Evolutionary conservation across 2,797 vertebrate genomes (phyloP), one percentile per base, ranked within the genome.

Genomic region (Spinibarbus caldwelli): DNA sequence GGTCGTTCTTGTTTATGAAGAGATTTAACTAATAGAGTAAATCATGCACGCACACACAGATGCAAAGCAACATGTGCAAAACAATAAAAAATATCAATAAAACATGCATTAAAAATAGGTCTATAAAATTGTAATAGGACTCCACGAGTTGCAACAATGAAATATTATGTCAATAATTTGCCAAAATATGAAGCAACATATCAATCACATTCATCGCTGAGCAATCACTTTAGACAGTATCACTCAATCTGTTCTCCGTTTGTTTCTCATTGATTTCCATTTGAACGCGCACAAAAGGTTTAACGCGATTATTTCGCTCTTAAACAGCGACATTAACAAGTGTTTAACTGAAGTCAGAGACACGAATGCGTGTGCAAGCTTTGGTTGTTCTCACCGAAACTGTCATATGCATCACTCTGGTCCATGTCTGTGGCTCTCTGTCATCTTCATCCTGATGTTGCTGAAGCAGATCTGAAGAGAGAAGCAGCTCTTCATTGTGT

Each of bases 381-480:
- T n/a, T 72, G 70, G 2, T 1, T 38, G n/a, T 12, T 43, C 78
- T 79, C 78, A 79, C 78, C 77, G 57, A 31, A 2, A 31, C 3
- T 14, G 52, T 57, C 8, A 21, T 23, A 7, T 54, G 19, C 52
- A 23, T 54, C 52, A 23, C 6, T 54, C 21, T 54, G 7, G 21
- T 64, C 59, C 59, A 31, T 64, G 59, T 64, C 38, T 66, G 34
- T 6, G 77, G 5, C 21, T 79, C n/a, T 45, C 26, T 11, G 41
- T 79, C 59, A 66, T 66, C 59, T 47, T 62, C 38, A 45, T 45
- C 26, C 78, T 78, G 77, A 45, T 45, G 57, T 9, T 34, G 59
- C 77, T 34, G 41, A 64, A 31, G 26, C 59, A 7, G 59, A 29
- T 62, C n/a, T n/a, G n/a, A n/a, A n/a, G 26, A 31, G 59, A 64